Percentiles rank a stretch among this genome's conserved stretches.
These are phyloP conservation scores for Anser cygnoides DNA, from an alignment of 2,113 vertebrate genomes.

Conservation along the genomic window DNA sequence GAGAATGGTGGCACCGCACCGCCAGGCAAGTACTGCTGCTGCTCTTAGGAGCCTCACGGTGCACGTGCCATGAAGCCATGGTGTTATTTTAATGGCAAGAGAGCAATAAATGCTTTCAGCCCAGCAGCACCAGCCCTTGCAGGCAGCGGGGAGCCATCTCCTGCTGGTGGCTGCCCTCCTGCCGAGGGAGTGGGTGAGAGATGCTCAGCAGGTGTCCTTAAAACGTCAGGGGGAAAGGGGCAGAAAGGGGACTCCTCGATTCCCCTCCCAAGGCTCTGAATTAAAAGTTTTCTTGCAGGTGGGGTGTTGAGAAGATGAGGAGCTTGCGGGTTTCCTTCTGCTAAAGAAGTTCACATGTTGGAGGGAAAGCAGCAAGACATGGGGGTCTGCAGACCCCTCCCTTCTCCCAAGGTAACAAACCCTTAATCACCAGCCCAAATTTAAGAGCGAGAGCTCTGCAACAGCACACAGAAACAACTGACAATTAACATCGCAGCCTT, in stretches of 20 bases:
- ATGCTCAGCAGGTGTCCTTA: background rate
- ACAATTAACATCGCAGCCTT: constrained; percentile 21
- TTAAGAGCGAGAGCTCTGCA: background rate
- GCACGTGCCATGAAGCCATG: background rate
- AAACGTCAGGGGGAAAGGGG: background rate
- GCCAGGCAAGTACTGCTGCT: background rate
- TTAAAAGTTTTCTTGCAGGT: constrained; percentile 54
- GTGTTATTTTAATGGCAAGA: background rate
- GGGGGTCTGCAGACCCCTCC: background rate
- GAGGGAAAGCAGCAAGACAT: background rate
- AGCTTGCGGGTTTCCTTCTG: background rate
- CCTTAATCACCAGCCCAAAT: background rate
- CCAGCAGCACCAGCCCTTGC: background rate
- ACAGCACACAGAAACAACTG: constrained; percentile 32
- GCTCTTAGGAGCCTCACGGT: background rate
- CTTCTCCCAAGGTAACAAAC: background rate
- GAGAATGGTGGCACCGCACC: background rate
- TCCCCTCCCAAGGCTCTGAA: background rate
- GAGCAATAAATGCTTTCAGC: background rate
- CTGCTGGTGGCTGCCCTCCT: background rate
- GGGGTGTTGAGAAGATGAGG: background rate
- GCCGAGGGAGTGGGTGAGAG: background rate
- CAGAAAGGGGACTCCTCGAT: background rate
- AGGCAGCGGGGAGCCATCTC: background rate
- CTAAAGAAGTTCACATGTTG: background rate